A percentile compares a stretch with the other conserved stretches of the same genome.
Evolutionary conservation across 2,888 invertebrate species (phyloP).

Genomic region (Amiota minor): DNA sequence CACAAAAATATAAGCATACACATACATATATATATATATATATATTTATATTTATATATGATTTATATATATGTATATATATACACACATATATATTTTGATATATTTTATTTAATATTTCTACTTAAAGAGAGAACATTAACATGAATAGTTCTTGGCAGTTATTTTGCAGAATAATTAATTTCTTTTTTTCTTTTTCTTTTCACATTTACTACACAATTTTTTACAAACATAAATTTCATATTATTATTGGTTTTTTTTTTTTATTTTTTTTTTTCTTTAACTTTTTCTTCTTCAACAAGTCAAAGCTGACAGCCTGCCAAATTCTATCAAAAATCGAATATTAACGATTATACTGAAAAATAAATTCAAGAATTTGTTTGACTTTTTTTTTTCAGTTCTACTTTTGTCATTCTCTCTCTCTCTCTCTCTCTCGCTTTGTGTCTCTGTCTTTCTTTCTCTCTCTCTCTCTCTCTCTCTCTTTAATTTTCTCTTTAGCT

Average conservation of each 20-base stretch:
- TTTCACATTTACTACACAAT: slow-evolving; percentile 17
- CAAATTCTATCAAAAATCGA: slow-evolving; percentile 14
- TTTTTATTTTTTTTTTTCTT: slow-evolving; percentile 37
- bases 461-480: not conserved
- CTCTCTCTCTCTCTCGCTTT: slow-evolving; percentile 29
- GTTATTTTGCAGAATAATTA: slow-evolving; percentile 62
- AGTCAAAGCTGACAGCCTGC: slow-evolving; percentile 42
- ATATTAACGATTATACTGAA: not conserved
- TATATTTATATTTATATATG: slow-evolving; percentile 23
- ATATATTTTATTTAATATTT: slow-evolving; percentile 36
- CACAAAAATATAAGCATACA: slow-evolving; percentile 52
- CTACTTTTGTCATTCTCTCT: not conserved
- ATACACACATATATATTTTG: slow-evolving; percentile 2
- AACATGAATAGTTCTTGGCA: slow-evolving; percentile 69
- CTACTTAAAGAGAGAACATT: slow-evolving; percentile 64
- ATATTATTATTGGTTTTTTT: not conserved
- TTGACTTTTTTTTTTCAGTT: not conserved
- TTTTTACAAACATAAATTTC: not conserved
- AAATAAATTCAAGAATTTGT: not conserved
- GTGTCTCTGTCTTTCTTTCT: slow-evolving; percentile 21
- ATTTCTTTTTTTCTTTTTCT: slow-evolving; percentile 38
- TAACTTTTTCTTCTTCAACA: slow-evolving; percentile 35
- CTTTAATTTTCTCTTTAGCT: not conserved
- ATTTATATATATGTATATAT: slow-evolving; percentile 27
- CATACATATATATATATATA: slow-evolving; percentile 40